Evolutionary conservation across 2,113 vertebrate genomes (phyloP).

Genomic region (Xenopus borealis): DNA sequence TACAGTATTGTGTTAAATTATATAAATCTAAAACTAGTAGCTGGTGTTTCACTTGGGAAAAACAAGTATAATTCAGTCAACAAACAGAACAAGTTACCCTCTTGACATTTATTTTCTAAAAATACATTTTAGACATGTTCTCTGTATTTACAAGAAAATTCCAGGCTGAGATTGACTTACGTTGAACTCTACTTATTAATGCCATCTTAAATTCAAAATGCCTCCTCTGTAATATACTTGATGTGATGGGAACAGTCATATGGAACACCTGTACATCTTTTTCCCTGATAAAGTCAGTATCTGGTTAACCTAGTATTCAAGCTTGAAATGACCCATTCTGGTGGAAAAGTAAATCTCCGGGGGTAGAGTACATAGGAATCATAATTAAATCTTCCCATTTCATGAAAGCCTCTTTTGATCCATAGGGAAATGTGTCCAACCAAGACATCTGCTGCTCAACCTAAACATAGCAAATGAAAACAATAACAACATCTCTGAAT

Average conservation of each 20-base stretch:
- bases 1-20: no score
- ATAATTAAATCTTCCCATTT: neutral
- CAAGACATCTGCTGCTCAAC: neutral
- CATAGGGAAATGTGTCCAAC: neutral
- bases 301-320: neutral
- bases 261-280: conserved; percentile 15
- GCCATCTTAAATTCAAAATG: neutral
- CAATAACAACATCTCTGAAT: neutral
- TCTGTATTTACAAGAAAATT: no score
- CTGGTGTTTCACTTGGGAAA: no score
- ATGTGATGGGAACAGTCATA: neutral
- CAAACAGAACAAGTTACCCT: no score
- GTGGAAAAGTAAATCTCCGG: neutral
- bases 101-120: no score
- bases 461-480: neutral
- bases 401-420: neutral
- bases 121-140: no score
- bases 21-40: no score
- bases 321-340: neutral
- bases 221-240: neutral
- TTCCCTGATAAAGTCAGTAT: conserved; percentile 11
- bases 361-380: neutral
- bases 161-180: neutral
- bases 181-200: neutral
- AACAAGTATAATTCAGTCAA: no score